Percentiles rank a stretch among this genome's conserved stretches.
Conservation (phyloP, 2,888 invertebrate genomes). For the Sericinus montela region DNA sequence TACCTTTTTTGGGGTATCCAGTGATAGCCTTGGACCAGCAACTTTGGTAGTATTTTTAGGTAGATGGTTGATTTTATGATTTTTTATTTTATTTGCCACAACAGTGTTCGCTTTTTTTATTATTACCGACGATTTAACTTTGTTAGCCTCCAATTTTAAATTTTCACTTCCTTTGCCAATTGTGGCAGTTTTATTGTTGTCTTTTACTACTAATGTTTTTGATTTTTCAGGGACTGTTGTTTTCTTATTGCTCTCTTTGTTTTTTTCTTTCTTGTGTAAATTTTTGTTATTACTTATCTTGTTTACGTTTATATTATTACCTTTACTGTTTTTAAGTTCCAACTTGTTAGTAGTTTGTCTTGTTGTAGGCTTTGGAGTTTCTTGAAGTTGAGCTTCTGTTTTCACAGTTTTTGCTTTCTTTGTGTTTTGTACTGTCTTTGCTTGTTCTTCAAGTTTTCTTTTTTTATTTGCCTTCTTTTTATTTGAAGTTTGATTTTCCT, state of each 20-base stretch:
- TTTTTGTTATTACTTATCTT: slow-evolving; percentile 22
- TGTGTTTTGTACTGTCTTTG: slow-evolving; percentile 17
- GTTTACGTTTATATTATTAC: not conserved
- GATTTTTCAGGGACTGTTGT: not conserved
- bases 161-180: slow-evolving; percentile 25
- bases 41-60: slow-evolving; percentile 23
- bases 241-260: slow-evolving; percentile 18
- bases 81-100: slow-evolving; percentile 47
- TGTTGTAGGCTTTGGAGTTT: not conserved
- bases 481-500: slow-evolving; percentile 44
- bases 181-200: not conserved
- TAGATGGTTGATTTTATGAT: slow-evolving; percentile 40
- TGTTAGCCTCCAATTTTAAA: slow-evolving; percentile 15
- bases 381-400: not conserved
- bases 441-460: slow-evolving; percentile 25
- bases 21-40: slow-evolving; percentile 24
- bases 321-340: not conserved
- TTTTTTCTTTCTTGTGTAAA: slow-evolving; percentile 23
- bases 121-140: slow-evolving; percentile 11
- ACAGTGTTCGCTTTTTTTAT: slow-evolving; percentile 25
- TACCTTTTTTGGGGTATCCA: slow-evolving; percentile 81
- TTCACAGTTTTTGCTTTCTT: slow-evolving; percentile 23
- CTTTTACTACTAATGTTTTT: not conserved
- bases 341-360: not conserved
- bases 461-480: slow-evolving; percentile 32